These are phyloP conservation scores for Sander lucioperca DNA, from an alignment of 2,113 vertebrate genomes.

Conservation along the genomic window DNA sequence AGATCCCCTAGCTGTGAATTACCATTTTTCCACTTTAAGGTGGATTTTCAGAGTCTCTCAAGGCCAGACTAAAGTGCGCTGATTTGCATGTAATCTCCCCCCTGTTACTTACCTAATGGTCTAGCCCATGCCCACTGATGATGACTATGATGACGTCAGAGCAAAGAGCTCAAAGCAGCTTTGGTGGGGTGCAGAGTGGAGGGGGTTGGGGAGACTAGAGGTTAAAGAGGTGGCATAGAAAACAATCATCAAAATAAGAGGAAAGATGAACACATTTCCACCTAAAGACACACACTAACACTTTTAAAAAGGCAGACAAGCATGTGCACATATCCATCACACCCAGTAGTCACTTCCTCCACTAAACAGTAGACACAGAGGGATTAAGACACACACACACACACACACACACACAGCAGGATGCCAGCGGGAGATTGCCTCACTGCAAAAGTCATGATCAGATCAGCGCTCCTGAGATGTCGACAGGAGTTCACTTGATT, in stretches of 20 bases:
- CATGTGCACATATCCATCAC: conserved; percentile 10
- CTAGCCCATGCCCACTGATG: conserved; percentile 66
- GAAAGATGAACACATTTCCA: conserved; percentile 34
- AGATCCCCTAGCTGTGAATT: conserved; percentile 22
- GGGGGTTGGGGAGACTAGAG: conserved; percentile 30
- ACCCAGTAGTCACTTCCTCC: conserved; percentile 22
- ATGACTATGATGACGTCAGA: conserved; percentile 74
- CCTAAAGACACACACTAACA: conserved; percentile 1
- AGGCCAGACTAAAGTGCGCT: conserved; percentile 33
- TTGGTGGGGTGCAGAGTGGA: conserved; percentile 59
- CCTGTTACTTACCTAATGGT: conserved; percentile 57
- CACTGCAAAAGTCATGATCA: conserved; percentile 55
- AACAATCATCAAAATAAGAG: conserved; percentile 38
- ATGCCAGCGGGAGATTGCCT: conserved; percentile 61
- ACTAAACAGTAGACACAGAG: conserved; percentile 33
- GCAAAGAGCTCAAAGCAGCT: conserved; percentile 78
- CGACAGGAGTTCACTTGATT: conserved; percentile 60
- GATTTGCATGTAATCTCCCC: conserved; percentile 57
- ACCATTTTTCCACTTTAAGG: conserved; percentile 16
- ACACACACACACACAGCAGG: conserved; percentile 37
- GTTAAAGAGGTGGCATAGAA: conserved; percentile 59
- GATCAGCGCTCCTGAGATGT: conserved; percentile 60
- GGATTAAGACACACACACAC: conserved; percentile 61
- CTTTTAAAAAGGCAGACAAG: background rate
- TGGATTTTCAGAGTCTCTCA: conserved; percentile 44